Evolutionary conservation across 2,797 vertebrate species (phyloP).

Genomic region (Myoxocephalus aenaeus): DNA sequence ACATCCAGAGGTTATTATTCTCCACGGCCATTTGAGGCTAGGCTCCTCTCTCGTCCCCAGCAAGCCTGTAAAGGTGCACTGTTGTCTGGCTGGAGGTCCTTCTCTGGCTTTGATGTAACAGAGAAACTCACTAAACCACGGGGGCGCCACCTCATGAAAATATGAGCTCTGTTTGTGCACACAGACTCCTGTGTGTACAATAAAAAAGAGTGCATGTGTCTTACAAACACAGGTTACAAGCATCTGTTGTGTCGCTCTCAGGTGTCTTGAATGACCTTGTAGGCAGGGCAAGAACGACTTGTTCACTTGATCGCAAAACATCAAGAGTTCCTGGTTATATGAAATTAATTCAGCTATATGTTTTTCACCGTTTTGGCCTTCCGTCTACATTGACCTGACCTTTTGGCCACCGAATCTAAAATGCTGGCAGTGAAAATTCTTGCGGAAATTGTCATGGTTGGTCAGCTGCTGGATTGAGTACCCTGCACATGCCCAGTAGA

Average conservation of each 20-base stretch:
- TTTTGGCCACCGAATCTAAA: neutral
- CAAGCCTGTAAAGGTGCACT: slow-evolving; percentile 42
- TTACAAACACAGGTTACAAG: slow-evolving; percentile 72
- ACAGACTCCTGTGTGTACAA: slow-evolving; percentile 67
- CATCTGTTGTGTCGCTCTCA: slow-evolving; percentile 73
- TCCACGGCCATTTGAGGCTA: neutral
- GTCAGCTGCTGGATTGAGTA: neutral
- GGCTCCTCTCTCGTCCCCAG: slow-evolving; percentile 9
- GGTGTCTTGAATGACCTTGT: slow-evolving; percentile 66
- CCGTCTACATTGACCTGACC: accelerated
- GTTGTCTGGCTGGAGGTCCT: slow-evolving; percentile 51
- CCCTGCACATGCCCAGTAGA: neutral
- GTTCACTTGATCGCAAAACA: slow-evolving; percentile 46
- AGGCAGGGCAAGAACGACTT: slow-evolving; percentile 32
- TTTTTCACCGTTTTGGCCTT: slow-evolving; percentile 3
- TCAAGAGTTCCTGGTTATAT: slow-evolving; percentile 27
- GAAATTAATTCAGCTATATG: neutral
- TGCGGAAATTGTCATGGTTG: neutral
- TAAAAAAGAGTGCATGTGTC: slow-evolving; percentile 57
- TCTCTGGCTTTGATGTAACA: slow-evolving; percentile 73
- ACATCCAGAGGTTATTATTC: slow-evolving; percentile 36
- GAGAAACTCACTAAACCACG: slow-evolving; percentile 64
- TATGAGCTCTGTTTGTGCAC: slow-evolving; percentile 73
- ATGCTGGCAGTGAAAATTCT: neutral
- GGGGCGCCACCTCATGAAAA: slow-evolving; percentile 76